Evolutionary conservation across 2,888 invertebrate genomes (phyloP).

Genomic region (Sarcophaga subvicina): DNA sequence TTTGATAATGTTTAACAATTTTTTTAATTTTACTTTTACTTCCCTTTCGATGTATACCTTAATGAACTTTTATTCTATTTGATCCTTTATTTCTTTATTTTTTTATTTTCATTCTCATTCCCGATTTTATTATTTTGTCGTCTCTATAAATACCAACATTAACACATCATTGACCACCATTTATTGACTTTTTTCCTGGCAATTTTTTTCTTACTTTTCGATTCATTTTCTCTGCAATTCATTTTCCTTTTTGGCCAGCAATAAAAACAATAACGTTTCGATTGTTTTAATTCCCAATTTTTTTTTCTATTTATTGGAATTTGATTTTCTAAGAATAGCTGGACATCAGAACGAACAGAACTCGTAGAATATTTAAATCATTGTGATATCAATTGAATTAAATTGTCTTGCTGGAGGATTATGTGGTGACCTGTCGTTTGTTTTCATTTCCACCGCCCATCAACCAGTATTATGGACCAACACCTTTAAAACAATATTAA

Average conservation of each 20-base stretch:
- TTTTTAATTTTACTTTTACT: not conserved
- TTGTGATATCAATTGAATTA: slow-evolving; percentile 75
- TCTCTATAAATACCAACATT: slow-evolving; percentile 63
- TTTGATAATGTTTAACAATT: not conserved
- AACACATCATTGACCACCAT: slow-evolving; percentile 69
- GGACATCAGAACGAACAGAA: slow-evolving; percentile 20
- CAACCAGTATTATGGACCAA: not conserved
- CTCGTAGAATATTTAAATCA: slow-evolving; percentile 74
- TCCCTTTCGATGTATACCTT: slow-evolving; percentile 3
- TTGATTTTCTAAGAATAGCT: slow-evolving; percentile 13
- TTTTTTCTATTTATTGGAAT: not conserved
- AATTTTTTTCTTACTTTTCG: not conserved
- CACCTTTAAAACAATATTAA: slow-evolving; percentile 46
- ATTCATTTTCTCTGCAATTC: not conserved
- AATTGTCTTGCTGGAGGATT: slow-evolving; percentile 73
- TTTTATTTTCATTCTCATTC: not conserved
- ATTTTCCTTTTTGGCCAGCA: not conserved
- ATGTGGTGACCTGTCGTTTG: slow-evolving; percentile 69
- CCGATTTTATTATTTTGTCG: slow-evolving; percentile 27
- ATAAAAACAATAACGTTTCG: slow-evolving; percentile 27
- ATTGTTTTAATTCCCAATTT: slow-evolving; percentile 39
- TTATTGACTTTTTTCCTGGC: slow-evolving; percentile 47
- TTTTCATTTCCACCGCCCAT: slow-evolving; percentile 45
- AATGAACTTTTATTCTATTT: slow-evolving; percentile 50
- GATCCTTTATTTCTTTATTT: slow-evolving; percentile 26